A percentile compares a stretch with the other conserved stretches of the same genome.
Conservation (phyloP, 2,888 invertebrate genomes). For the Anagyrus pseudococci region DNA sequence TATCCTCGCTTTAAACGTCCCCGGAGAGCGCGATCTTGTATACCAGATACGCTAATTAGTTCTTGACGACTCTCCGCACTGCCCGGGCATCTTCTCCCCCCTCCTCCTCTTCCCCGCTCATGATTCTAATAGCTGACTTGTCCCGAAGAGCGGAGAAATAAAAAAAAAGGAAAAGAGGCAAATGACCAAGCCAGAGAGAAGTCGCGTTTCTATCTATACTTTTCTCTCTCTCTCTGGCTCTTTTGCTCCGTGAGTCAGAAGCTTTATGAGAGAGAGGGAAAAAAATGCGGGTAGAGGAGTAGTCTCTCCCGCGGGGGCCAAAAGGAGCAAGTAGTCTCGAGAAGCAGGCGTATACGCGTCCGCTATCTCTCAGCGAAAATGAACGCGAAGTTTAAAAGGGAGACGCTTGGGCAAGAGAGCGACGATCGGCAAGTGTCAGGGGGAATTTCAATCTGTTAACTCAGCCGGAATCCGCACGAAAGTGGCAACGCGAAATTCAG, state of each 20-base stretch:
- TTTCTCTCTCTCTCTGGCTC: no score
- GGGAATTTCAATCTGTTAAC: slow-evolving; percentile 31
- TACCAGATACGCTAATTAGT: slow-evolving; percentile 44
- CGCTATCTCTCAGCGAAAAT: no score
- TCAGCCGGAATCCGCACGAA: slow-evolving; percentile 33
- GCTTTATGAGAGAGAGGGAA: neutral
- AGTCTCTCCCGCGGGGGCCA: neutral
- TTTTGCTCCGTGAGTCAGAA: neutral
- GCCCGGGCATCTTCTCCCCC: no score
- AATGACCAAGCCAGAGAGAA: no score
- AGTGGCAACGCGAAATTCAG: slow-evolving; percentile 24
- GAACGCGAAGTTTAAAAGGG: no score
- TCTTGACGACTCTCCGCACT: slow-evolving; percentile 41
- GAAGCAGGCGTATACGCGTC: no score
- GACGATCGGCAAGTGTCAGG: slow-evolving; percentile 31
- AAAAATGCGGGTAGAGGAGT: neutral
- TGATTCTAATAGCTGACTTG: slow-evolving; percentile 32
- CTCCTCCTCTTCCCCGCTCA: neutral
- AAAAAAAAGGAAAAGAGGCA: neutral
- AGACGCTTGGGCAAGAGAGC: no score
- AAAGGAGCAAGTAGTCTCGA: neutral
- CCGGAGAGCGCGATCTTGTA: slow-evolving; percentile 30
- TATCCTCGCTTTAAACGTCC: no score
- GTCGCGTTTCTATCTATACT: no score
- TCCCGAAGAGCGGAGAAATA: neutral